Base-by-base conservation (phyloP, 2,888 invertebrate genomes). In the Mesoligia furuncula region DNA sequence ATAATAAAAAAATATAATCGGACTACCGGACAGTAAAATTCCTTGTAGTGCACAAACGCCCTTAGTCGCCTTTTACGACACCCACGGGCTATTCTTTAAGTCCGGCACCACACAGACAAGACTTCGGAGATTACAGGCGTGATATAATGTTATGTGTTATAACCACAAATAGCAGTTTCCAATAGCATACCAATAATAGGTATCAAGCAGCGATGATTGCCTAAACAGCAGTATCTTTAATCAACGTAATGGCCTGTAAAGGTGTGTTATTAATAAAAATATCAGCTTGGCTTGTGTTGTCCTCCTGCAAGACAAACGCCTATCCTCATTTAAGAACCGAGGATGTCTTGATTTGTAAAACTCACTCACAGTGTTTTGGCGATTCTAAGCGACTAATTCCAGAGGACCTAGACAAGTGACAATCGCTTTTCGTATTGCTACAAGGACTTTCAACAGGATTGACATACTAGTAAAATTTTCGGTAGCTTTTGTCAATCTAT, bases 201-300 rank as follows among this genome's bases (percentile, higher is more conserved):
- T n/a, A 65, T 71, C 76, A 85, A 42, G 67, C 85, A 76, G 83
- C 1, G 85, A 39, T 71, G 24, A 65, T 74, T 27, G 59, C 51
- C 8, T 59, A 13, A 45, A 67, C 13, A n/a, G 24, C 45, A 45
- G n/a, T 65, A 64, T 68, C 11, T 81, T 81, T 51, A 57, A 74
- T 72, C 13, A 9, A n/a, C 4, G 31, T 45, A 54, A 76, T 76
- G n/a, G 45, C 48, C 17, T n/a, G 9, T 45, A 17, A 64, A 51
- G 17, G 31, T n/a, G 8, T 36, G 11, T 31, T 31, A 9, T 48
- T 48, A 68, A 39, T 68, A 36, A 48, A 42, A 48, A 39, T 27
- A 57, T 45, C 2, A 36, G n/a, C 27, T 42, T 42, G 17, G 2
- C 5, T 42, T 65, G 7, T 62, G 20, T 62, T 36, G 5, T n/a